Percentiles rank a stretch among this genome's conserved stretches.
These are phyloP conservation scores for Callimorpha dominula DNA, from an alignment of 2,888 invertebrate species.

Conservation along the genomic window DNA sequence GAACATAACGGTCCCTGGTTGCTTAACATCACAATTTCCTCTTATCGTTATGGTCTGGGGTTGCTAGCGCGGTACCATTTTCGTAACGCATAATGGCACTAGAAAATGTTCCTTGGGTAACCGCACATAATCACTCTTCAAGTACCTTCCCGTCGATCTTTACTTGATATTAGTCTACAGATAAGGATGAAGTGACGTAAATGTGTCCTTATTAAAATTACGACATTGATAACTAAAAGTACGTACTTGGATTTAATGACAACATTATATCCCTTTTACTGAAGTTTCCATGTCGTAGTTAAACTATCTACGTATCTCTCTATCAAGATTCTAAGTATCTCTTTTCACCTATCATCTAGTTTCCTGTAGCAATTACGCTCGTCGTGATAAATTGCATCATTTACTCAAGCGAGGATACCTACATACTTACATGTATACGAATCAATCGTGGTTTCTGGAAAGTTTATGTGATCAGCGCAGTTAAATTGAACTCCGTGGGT, in stretches of 20 bases:
- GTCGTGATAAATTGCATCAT: constrained; percentile 42
- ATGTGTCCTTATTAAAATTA: constrained; percentile 45
- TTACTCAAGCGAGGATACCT: constrained; percentile 16
- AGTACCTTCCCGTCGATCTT: constrained; percentile 50
- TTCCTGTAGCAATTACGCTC: constrained; percentile 35
- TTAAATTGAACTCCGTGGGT: background rate
- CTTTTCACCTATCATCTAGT: constrained; percentile 39
- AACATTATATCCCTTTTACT: constrained; percentile 30
- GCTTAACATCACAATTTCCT: constrained; percentile 52
- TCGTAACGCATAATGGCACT: constrained; percentile 61
- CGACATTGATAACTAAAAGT: constrained; percentile 29
- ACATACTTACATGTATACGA: background rate
- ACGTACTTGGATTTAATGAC: constrained; percentile 36
- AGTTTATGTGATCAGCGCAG: background rate
- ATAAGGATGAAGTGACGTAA: constrained; percentile 46
- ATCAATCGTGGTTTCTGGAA: background rate
- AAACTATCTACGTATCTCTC: constrained; percentile 13
- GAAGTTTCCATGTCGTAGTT: constrained; percentile 20
- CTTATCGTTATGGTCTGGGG: constrained; percentile 57
- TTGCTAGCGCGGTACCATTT: constrained; percentile 54
- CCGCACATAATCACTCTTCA: constrained; percentile 56
- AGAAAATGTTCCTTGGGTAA: constrained; percentile 59
- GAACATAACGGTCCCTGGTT: constrained; percentile 48
- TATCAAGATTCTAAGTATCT: constrained; percentile 32
- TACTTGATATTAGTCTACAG: constrained; percentile 43